phyloP scores from a whole-genome alignment of 2,888 invertebrate species.

The Seira sanloemensis region DNA sequence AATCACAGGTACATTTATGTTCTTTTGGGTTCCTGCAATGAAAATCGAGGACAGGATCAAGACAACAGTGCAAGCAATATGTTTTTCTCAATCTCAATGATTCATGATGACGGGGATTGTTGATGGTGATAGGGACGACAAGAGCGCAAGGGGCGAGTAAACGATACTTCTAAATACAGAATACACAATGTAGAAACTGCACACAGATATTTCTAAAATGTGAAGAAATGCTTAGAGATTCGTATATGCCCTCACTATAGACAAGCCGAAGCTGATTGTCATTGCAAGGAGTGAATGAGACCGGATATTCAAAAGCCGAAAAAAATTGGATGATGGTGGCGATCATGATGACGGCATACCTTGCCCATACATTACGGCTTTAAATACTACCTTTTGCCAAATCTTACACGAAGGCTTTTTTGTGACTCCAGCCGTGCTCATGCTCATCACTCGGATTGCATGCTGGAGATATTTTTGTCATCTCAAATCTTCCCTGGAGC shows the following conservation, averaged over 20 bases:
- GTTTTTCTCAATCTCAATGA: slow-evolving; percentile 43
- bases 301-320: slow-evolving; percentile 62
- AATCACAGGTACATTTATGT: neutral
- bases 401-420: neutral
- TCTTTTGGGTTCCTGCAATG: slow-evolving; percentile 1
- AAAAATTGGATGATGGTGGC: slow-evolving; percentile 41
- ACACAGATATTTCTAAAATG: neutral
- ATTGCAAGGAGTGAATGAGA: slow-evolving; percentile 8
- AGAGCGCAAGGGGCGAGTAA: slow-evolving; percentile 11
- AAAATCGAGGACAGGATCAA: slow-evolving; percentile 36
- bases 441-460: neutral
- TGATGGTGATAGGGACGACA: slow-evolving; percentile 30
- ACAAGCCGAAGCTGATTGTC: neutral
- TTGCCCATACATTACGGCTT: neutral
- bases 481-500: slow-evolving; percentile 47
- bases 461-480: slow-evolving; percentile 14
- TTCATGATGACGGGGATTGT: slow-evolving; percentile 19
- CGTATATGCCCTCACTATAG: neutral
- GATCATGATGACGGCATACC: neutral
- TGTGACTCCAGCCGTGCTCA: slow-evolving; percentile 7
- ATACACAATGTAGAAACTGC: slow-evolving; percentile 1
- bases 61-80: slow-evolving; percentile 11
- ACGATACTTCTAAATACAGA: too few species aligned
- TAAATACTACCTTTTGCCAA: slow-evolving; percentile 1
- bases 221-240: neutral